Base-by-base conservation (phyloP, 2,888 invertebrate species). In the Pyralis farinalis region DNA sequence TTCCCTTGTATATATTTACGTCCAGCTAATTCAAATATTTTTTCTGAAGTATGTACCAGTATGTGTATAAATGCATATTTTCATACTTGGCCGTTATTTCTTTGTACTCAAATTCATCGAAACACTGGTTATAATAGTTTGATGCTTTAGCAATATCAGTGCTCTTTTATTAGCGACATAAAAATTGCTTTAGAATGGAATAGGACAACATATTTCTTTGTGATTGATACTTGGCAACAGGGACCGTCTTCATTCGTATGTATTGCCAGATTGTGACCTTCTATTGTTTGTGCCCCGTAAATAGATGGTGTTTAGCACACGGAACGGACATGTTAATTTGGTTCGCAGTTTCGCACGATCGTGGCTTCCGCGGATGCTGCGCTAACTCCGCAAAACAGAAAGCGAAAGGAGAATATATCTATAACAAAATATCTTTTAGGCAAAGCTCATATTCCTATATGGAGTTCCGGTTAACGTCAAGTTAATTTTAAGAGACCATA, bases 271-370 rank as follows among this genome's bases (percentile, higher is more conserved):
- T 59, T 57, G 57, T 72, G 85, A 74, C 87, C 86, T 87, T 87
- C 83, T 75, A 81, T 84, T 86, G 83, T 84, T 69, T 51, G 71
- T 63, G 58, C 68, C 70, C n/a, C 74, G 67, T 72, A 81, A 79
- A 85, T 80, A 82, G 71, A 63, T 62, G 67, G 62, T 68, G 79
- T 73, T 77, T 70, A 81, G 70, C 81, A 69, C 71, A 61, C 70
- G 66, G 70, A 25, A 25, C n/a, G 25, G 3, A 77, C 75, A 72
- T 75, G 84, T 71, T 84, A 83, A 87, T 84, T 84, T 64, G 56
- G 65, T 62, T 58, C 60, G 69, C 78, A 77, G 56, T 65, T 62
- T 58, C 60, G 69, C 78, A 77, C 74, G 76, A 63, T 50, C 57
- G 57, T 49, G 47, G 61, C 67, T 75, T 74, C 70, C 72, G 75